Conservation (phyloP, 2,797 vertebrate genomes). For the Natrix natrix region DNA sequence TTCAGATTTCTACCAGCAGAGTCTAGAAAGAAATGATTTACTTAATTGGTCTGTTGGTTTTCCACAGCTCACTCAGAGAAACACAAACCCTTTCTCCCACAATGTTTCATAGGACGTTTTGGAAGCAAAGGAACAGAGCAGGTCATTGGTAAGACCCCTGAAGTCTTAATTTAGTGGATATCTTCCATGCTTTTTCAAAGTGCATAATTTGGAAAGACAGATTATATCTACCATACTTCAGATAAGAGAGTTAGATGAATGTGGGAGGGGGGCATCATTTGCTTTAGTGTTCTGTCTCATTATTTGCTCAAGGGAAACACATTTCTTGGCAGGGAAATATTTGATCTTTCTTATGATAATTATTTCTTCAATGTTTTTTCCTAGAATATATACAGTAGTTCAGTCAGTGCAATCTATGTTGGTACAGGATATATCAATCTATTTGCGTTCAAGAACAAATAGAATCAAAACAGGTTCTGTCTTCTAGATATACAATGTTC, state of each 20-base stretch:
- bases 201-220: neutral
- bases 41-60: neutral
- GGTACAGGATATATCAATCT: conserved; percentile 17
- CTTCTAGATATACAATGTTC: conserved; percentile 32
- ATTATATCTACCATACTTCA: neutral
- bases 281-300: neutral
- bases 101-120: neutral
- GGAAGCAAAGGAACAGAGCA: neutral
- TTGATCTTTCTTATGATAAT: neutral
- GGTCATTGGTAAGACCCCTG: neutral
- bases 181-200: neutral
- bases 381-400: conserved; percentile 16
- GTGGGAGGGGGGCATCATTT: neutral
- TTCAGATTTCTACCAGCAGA: neutral
- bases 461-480: conserved; percentile 51
- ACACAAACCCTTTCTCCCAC: neutral
- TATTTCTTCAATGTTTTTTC: conserved; percentile 14
- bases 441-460: conserved; percentile 39
- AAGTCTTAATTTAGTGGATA: neutral
- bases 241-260: neutral
- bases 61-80: neutral
- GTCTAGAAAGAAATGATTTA: neutral
- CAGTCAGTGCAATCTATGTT: conserved; percentile 10
- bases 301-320: neutral
- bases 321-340: neutral